A percentile compares a stretch with the other conserved stretches of the same genome.
Conservation (phyloP, 2,888 invertebrate genomes). For the Nemoura dubitans region DNA sequence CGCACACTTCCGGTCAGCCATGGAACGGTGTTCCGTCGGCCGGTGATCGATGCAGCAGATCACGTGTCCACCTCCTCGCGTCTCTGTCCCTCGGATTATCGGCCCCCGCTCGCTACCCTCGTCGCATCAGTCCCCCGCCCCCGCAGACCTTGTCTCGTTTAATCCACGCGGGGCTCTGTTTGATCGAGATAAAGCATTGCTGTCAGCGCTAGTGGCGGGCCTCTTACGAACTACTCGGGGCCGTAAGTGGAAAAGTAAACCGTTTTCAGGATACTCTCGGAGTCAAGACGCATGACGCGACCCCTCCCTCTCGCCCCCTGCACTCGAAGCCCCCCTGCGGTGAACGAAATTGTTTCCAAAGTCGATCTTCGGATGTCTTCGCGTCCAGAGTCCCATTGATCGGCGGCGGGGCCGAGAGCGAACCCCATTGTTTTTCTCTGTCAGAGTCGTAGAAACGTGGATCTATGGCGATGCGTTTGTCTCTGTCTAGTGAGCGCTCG, state of each 20-base stretch:
- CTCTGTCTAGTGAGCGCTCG: neutral
- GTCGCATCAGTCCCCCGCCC: neutral
- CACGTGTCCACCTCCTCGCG: neutral
- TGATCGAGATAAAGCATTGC: conserved; percentile 12
- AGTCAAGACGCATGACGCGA: neutral
- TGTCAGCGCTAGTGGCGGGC: conserved; percentile 3
- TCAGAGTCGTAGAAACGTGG: neutral
- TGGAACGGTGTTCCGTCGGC: neutral
- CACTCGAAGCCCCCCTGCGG: conserved; percentile 40
- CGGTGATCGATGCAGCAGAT: neutral
- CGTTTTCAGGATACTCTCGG: neutral
- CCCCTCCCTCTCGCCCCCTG: neutral
- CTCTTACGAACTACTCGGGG: conserved; percentile 1
- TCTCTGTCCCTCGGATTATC: neutral
- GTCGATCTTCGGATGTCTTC: conserved; percentile 50
- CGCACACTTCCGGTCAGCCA: neutral
- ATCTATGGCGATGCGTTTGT: neutral
- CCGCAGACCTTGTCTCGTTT: neutral
- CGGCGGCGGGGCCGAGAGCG: neutral
- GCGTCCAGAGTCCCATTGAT: conserved; percentile 42
- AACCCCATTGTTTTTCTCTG: neutral
- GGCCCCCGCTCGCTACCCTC: neutral
- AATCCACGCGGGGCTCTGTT: conserved; percentile 12
- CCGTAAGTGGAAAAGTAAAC: conserved; percentile 4
- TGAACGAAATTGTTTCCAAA: conserved; percentile 51